phyloP scores from a whole-genome alignment of 2,113 vertebrate species.

The Gallinago media region DNA sequence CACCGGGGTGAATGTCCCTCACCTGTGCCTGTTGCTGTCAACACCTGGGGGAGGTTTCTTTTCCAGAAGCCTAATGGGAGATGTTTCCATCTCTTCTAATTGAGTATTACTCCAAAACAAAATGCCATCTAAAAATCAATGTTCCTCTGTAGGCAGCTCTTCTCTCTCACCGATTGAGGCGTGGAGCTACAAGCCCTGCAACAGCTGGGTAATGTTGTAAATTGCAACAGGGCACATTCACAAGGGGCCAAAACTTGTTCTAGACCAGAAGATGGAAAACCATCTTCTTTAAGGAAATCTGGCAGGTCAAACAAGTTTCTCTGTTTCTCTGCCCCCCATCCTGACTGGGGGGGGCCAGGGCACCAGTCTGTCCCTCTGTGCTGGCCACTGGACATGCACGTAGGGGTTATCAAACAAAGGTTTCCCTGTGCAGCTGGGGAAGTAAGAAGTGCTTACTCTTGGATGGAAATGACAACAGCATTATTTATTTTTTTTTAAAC shows the following conservation, averaged over 20 bases:
- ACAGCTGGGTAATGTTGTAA: neutral
- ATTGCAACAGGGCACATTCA: accelerated
- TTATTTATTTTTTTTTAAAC: neutral
- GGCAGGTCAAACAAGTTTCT: neutral
- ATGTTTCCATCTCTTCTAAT: neutral
- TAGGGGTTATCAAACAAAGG: neutral
- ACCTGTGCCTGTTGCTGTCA: neutral
- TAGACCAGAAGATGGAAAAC: neutral
- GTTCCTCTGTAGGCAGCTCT: accelerated
- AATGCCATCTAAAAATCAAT: neutral
- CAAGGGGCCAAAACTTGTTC: neutral
- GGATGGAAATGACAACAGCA: neutral
- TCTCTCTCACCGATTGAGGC: neutral
- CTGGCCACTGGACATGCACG: neutral
- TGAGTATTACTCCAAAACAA: neutral
- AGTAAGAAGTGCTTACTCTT: accelerated
- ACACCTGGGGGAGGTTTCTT: neutral
- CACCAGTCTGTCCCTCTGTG: neutral
- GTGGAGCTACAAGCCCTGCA: neutral
- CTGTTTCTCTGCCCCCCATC: neutral
- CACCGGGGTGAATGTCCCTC: accelerated
- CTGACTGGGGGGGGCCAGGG: accelerated
- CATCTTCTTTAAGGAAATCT: neutral
- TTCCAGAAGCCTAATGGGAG: neutral
- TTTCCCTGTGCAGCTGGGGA: neutral